Evolutionary conservation across 2,797 vertebrate genomes (phyloP).

Genomic region (Loriculus beryllinus): DNA sequence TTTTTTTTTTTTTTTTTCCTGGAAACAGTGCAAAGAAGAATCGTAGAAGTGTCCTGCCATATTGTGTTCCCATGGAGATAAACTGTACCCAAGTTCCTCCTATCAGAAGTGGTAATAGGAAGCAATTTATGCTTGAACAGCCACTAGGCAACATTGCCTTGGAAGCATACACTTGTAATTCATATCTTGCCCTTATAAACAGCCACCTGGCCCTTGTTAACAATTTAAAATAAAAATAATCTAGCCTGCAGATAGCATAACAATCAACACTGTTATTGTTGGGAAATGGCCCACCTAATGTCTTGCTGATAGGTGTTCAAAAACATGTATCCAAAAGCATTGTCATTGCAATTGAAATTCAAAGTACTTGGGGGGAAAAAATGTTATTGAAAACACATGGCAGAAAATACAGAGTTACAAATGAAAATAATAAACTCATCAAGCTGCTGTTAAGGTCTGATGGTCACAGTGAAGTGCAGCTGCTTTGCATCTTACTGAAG

Average conservation of each 20-base stretch:
- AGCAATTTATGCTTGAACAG: constrained; percentile 23
- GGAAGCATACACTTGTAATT: not conserved
- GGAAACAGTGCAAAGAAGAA: not conserved
- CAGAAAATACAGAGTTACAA: not conserved
- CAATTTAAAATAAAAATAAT: constrained; percentile 32
- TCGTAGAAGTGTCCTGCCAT: not conserved
- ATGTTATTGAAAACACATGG: not conserved
- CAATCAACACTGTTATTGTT: not conserved
- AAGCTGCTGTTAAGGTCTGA: not conserved
- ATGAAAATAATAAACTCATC: not conserved
- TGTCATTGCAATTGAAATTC: not conserved
- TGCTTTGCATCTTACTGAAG: not conserved
- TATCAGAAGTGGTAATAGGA: not conserved
- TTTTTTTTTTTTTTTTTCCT: not conserved
- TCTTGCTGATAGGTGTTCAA: not conserved
- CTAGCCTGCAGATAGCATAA: not conserved
- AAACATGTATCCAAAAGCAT: not conserved
- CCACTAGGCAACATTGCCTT: not conserved
- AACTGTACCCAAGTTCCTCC: not conserved
- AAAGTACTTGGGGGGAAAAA: not conserved
- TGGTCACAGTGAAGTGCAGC: not conserved
- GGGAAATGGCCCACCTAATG: not conserved
- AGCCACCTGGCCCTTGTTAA: constrained; percentile 25
- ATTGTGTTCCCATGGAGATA: not conserved
- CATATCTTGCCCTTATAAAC: not conserved